Evolutionary conservation across 2,113 vertebrate species (phyloP).

Genomic region (Cercocebus atys): DNA sequence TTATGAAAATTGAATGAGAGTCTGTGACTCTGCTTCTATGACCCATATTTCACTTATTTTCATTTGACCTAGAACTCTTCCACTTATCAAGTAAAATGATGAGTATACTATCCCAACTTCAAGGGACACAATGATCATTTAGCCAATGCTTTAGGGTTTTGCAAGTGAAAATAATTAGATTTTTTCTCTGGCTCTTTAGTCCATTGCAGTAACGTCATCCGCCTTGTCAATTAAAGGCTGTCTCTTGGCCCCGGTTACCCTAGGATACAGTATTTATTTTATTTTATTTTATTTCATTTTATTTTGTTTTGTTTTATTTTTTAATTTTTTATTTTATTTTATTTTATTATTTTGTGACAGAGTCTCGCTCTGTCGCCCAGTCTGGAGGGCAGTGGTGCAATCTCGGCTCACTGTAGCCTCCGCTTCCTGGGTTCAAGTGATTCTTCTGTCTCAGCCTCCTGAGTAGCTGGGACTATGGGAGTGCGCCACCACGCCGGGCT

Average conservation of each 20-base stretch:
- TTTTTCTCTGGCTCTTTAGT: background rate
- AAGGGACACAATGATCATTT: background rate
- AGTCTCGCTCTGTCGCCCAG: too few relatives aligned
- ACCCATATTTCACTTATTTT: background rate
- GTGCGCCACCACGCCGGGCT: fast-evolving
- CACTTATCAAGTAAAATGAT: background rate
- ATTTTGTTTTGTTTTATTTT: too few relatives aligned
- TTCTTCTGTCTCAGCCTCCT: too few relatives aligned
- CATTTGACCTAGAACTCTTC: background rate
- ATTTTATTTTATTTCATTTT: too few relatives aligned
- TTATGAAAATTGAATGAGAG: background rate
- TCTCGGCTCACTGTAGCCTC: too few relatives aligned
- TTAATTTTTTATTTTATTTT: too few relatives aligned
- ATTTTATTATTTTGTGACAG: too few relatives aligned
- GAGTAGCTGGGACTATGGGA: too few relatives aligned
- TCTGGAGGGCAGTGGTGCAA: too few relatives aligned
- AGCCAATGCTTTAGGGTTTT: background rate
- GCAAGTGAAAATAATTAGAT: background rate
- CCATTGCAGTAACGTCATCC: background rate
- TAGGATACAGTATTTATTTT: background rate
- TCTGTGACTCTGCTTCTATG: background rate
- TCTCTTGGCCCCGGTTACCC: background rate
- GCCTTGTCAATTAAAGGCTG: background rate
- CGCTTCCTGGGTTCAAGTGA: too few relatives aligned
- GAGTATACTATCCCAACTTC: background rate